Conservation (phyloP, 2,888 invertebrate genomes). For the Andrena hattorfiana region DNA sequence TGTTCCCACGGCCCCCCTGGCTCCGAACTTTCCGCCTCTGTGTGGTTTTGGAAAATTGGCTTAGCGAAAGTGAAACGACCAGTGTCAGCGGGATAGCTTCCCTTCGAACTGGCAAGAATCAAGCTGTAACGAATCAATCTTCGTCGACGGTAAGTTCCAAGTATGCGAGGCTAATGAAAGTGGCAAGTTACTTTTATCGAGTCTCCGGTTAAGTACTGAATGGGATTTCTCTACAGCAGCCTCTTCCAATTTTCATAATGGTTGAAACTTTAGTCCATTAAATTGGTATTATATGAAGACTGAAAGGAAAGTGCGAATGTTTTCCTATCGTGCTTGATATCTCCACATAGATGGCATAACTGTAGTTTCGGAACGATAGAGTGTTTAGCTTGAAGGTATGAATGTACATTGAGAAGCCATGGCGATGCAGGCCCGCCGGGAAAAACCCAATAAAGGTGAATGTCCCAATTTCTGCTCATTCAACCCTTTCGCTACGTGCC, state of each 20-base stretch:
- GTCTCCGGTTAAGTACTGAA: background rate
- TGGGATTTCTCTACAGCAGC: too few relatives aligned
- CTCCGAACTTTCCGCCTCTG: slow-evolving; percentile 55
- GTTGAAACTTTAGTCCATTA: background rate
- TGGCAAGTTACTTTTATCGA: background rate
- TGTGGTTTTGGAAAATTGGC: slow-evolving; percentile 65
- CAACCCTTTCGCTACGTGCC: too few relatives aligned
- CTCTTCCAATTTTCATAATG: background rate
- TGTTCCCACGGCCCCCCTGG: slow-evolving; percentile 39
- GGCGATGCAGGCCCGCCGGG: too few relatives aligned
- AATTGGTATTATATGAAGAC: too few relatives aligned
- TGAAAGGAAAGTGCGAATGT: too few relatives aligned
- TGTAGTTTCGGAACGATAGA: too few relatives aligned
- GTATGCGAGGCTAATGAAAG: background rate
- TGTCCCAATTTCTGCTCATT: too few relatives aligned
- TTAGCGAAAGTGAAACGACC: slow-evolving; percentile 63
- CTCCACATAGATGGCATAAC: too few relatives aligned
- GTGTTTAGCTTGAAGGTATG: too few relatives aligned
- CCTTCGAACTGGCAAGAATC: background rate
- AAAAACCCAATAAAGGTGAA: too few relatives aligned
- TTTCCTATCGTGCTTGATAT: too few relatives aligned
- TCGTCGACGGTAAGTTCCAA: background rate
- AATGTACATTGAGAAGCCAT: too few relatives aligned
- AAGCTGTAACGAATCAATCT: background rate
- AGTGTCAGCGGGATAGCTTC: slow-evolving; percentile 22